Evolutionary conservation across 2,113 vertebrate species (phyloP), one percentile per base, ranked within the genome.

Genomic region (Petroica traversi): DNA sequence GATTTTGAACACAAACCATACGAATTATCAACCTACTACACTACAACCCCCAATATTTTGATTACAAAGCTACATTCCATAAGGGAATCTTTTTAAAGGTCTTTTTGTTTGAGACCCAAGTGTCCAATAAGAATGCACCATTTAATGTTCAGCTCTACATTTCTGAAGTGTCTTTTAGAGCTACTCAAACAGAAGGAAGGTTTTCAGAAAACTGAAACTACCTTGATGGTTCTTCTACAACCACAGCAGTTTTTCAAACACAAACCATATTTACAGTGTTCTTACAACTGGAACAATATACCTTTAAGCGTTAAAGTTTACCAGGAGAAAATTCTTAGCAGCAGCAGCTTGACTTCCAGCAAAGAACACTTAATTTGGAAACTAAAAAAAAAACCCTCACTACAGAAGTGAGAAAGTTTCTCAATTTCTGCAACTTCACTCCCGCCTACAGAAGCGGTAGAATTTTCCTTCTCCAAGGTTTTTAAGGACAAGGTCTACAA

Each of bases 401-500:
- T 80, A 38, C 19, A 62, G 46, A 93, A 92, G 58, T 62, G 85
- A 94, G 67, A 88, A 95, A 90, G 78, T 90, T 97, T 90, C 92
- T 88, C 59, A n/a, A 72, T 83, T 96, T 85, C 78, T 88, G 63
- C 59, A 88, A 76, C 75, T 92, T 97, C 82, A 82, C 68, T 93
- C 82, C 86, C 67, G 0, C 94, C 96, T 84, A 95, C 94, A 77
- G 26, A 95, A 66, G 72, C 25, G 36, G 38, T 46, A 88, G 67
- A 85, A 67, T 67, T 80, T 73, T 85, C 80, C 75, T 83, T 77
- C 33, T 73, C 63, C 57, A 46, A 89, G 76, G 31, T 73, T 93
- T 93, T 92, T 94, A 88, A 95, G 88, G 92, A 94, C 49, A 93
- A 88, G 54, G 55, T 83, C 75, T 93, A 85, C 54, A 90, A 94